These are phyloP conservation scores for Neocrepidodera transversa DNA, from an alignment of 2,888 invertebrate genomes.

Conservation along the genomic window DNA sequence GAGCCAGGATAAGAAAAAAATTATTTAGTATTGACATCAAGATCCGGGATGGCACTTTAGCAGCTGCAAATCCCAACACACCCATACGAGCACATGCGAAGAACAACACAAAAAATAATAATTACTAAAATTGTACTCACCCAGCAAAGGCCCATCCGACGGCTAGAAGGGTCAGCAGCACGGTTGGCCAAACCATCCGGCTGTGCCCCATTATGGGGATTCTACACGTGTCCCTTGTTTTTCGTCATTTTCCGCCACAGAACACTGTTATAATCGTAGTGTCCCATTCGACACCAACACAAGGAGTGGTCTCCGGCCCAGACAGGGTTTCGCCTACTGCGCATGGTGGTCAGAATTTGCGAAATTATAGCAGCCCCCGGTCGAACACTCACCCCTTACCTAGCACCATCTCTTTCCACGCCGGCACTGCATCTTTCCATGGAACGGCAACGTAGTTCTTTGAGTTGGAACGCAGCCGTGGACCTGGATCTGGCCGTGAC, in stretches of 20 bases:
- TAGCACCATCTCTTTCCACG: conserved; percentile 23
- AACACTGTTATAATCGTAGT: conserved; percentile 56
- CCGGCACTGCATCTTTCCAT: neutral
- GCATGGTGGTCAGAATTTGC: conserved; percentile 56
- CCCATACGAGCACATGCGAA: conserved; percentile 34
- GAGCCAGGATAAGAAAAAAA: neutral
- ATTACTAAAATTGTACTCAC: conserved; percentile 53
- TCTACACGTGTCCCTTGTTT: conserved; percentile 61
- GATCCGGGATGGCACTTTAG: conserved; percentile 15
- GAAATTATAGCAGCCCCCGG: conserved; percentile 55
- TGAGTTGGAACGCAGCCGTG: conserved; percentile 58
- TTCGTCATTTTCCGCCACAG: conserved; percentile 52
- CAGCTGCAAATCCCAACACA: conserved; percentile 34
- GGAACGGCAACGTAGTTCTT: conserved; percentile 52
- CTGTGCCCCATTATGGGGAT: conserved; percentile 62
- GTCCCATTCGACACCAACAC: conserved; percentile 58
- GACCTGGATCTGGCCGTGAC: conserved; percentile 62
- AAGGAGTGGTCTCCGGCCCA: conserved; percentile 60
- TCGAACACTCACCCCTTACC: conserved; percentile 26
- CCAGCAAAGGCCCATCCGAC: conserved; percentile 60
- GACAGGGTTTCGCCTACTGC: conserved; percentile 54
- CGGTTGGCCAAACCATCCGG: conserved; percentile 64
- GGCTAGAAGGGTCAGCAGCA: conserved; percentile 64
- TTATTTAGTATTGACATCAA: conserved; percentile 9
- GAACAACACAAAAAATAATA: conserved; percentile 1